A percentile compares a stretch with the other conserved stretches of the same genome.
Conservation (phyloP, 2,113 vertebrate species). For the Phyllopteryx taeniolatus region DNA sequence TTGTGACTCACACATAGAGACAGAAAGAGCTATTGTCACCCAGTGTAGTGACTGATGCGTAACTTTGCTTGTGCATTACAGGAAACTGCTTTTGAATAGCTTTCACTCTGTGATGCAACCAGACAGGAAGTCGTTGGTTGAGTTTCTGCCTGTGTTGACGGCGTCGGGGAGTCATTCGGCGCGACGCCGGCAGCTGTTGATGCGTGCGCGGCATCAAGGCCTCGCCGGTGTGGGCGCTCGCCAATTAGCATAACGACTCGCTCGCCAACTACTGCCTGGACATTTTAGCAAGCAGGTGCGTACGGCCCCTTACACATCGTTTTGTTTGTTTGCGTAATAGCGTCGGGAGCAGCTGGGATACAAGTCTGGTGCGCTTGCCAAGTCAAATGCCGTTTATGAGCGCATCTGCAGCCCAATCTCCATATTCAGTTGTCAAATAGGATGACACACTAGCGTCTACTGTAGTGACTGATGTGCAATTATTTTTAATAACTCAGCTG, state of each 20-base stretch:
- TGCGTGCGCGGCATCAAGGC: slow-evolving; percentile 58
- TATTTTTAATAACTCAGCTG: too few species aligned
- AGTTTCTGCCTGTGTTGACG: not conserved
- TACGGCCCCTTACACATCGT: not conserved
- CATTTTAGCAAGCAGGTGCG: slow-evolving; percentile 54
- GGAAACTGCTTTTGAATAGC: too few species aligned
- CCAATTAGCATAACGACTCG: slow-evolving; percentile 47
- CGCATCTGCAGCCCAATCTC: slow-evolving; percentile 68
- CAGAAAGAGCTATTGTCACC: too few species aligned
- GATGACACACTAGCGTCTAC: too few species aligned
- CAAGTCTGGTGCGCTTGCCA: slow-evolving; percentile 54
- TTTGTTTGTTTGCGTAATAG: not conserved
- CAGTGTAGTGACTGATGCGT: too few species aligned
- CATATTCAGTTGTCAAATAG: slow-evolving; percentile 58
- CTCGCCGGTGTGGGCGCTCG: slow-evolving; percentile 50
- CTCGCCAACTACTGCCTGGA: slow-evolving; percentile 17
- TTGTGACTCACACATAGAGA: too few species aligned
- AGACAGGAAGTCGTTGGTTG: slow-evolving; percentile 18
- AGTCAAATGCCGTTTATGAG: slow-evolving; percentile 61
- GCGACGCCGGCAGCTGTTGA: slow-evolving; percentile 57
- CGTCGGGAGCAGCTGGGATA: slow-evolving; percentile 65
- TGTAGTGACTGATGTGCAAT: too few species aligned
- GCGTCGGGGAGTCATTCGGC: not conserved
- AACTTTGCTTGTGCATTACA: too few species aligned
- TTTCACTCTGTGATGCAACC: not conserved